Evolutionary conservation across 2,888 invertebrate species (phyloP).

Genomic region (Luperina nickerlii): DNA sequence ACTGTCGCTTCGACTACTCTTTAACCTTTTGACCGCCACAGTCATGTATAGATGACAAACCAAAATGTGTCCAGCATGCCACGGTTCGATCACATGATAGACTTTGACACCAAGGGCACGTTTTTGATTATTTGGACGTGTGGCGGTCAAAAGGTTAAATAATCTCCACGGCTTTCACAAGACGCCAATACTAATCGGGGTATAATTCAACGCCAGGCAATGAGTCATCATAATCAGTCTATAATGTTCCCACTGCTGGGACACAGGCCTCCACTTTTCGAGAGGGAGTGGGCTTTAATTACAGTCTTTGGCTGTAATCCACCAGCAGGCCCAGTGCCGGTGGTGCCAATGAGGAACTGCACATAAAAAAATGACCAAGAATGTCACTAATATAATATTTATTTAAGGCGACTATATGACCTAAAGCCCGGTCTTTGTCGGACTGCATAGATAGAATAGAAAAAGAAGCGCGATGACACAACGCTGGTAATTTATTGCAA

Average conservation of each 20-base stretch:
- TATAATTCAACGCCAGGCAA: neutral
- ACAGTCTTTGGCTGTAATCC: neutral
- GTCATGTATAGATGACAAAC: too few species aligned
- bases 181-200: neutral
- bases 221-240: neutral
- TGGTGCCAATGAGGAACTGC: neutral
- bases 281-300: neutral
- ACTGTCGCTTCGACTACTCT: neutral
- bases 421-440: too few species aligned
- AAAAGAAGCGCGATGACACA: too few species aligned
- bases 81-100: too few species aligned
- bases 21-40: too few species aligned
- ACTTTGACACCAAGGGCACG: too few species aligned
- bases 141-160: neutral
- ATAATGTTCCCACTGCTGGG: neutral
- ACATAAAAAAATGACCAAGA: neutral
- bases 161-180: neutral
- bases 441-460: too few species aligned
- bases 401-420: constrained; percentile 1
- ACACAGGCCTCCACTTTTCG: neutral
- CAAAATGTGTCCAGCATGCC: too few species aligned
- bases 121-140: too few species aligned
- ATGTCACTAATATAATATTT: neutral
- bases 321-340: neutral
- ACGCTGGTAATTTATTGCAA: too few species aligned